Evolutionary conservation across 1,140 invertebrate species (phyloP).

Genomic region (Papilio dardanus): DNA sequence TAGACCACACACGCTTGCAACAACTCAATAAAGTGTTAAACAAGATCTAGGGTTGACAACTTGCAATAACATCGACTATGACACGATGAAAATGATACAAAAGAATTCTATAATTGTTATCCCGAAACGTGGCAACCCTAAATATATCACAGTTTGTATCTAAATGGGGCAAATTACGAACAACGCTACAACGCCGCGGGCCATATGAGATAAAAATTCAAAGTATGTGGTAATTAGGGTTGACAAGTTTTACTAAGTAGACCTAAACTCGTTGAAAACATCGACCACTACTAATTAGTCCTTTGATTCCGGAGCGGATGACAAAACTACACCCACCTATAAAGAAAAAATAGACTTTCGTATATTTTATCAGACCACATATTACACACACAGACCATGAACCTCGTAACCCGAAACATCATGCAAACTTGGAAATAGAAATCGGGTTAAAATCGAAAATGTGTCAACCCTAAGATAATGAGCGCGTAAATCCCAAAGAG

Average conservation of each 20-base stretch:
- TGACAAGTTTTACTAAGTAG: too few relatives aligned
- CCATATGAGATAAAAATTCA: too few relatives aligned
- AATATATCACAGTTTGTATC: not conserved
- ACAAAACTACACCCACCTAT: too few relatives aligned
- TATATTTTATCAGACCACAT: not conserved
- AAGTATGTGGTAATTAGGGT: too few relatives aligned
- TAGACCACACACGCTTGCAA: conserved; percentile 28
- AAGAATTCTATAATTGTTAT: not conserved
- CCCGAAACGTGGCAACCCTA: not conserved
- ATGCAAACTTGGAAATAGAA: not conserved
- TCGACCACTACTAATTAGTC: too few relatives aligned
- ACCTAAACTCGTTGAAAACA: too few relatives aligned
- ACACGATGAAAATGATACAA: not conserved
- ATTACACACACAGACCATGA: too few relatives aligned
- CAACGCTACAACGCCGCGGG: too few relatives aligned
- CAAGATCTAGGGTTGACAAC: not conserved
- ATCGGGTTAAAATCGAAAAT: not conserved
- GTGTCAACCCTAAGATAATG: not conserved
- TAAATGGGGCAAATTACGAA: not conserved
- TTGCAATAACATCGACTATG: not conserved
- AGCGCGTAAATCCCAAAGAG: conserved; percentile 30
- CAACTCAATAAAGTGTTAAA: conserved; percentile 20
- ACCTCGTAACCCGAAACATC: not conserved
- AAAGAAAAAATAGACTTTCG: too few relatives aligned
- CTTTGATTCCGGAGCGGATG: too few relatives aligned